Evolutionary conservation across 1,140 invertebrate genomes (phyloP).

Genomic region (Drosophila lacteicornis): DNA sequence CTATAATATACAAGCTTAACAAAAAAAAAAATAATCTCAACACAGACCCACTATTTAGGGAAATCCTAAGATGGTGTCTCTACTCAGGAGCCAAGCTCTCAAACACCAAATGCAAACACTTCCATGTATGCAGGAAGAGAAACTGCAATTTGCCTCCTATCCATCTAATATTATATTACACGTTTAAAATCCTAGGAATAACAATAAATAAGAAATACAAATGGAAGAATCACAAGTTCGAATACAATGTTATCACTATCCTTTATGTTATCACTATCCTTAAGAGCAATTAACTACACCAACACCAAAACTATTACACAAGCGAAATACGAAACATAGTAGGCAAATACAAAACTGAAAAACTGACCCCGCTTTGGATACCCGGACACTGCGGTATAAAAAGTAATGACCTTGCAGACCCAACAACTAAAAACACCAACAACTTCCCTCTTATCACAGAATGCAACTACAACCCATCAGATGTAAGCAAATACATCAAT

Average conservation of each 20-base stretch:
- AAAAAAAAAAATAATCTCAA: background rate
- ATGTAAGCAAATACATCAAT: conserved; percentile 8
- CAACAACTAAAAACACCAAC: background rate
- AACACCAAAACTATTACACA: conserved; percentile 13
- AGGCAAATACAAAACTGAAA: conserved; percentile 15
- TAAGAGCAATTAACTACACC: background rate
- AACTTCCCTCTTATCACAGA: conserved; percentile 7
- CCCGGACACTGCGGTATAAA: conserved; percentile 10
- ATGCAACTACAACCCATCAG: conserved; percentile 6
- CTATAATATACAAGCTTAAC: conserved; percentile 3
- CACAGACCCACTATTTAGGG: background rate
- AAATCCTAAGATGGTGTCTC: too few species aligned
- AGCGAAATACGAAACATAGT: background rate
- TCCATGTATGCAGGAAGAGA: conserved; percentile 15
- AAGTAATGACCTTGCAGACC: too few species aligned
- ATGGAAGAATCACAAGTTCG: background rate
- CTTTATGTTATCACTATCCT: conserved; percentile 2
- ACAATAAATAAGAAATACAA: too few species aligned
- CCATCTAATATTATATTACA: background rate
- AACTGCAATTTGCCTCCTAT: conserved; percentile 6
- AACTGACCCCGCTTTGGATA: conserved; percentile 3
- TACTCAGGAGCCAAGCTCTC: background rate
- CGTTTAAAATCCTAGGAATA: background rate
- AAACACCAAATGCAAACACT: conserved; percentile 13
- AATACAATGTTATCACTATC: background rate